Percentiles rank a stretch among this genome's conserved stretches.
phyloP scores from a whole-genome alignment of 2,888 invertebrate genomes.

The Sicus ferrugineus region DNA sequence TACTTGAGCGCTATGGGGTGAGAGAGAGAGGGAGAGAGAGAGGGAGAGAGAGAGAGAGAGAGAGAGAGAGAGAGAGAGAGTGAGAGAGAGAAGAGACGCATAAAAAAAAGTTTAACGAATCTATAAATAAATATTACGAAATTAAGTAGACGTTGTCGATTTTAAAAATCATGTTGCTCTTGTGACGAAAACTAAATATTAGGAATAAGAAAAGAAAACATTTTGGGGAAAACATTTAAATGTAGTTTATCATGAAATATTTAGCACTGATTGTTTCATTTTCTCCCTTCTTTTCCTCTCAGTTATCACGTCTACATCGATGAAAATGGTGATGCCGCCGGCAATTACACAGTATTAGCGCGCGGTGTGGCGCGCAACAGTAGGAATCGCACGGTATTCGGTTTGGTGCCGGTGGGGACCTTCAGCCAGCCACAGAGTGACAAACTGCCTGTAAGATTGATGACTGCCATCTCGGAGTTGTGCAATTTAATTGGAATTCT shows the following conservation, averaged over 20 bases:
- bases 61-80: too few species aligned
- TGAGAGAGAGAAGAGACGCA: too few species aligned
- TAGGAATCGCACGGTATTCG: conserved; percentile 66
- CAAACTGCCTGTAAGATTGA: conserved; percentile 76
- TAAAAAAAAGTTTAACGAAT: too few species aligned
- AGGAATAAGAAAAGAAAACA: too few species aligned
- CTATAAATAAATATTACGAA: too few species aligned
- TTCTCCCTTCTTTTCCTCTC: background rate
- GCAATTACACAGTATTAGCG: conserved; percentile 89
- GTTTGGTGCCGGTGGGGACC: conserved; percentile 81
- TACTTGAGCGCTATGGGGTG: conserved; percentile 89
- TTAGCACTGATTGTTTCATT: background rate
- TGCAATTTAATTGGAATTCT: background rate
- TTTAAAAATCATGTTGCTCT: too few species aligned
- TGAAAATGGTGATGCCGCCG: conserved; percentile 90
- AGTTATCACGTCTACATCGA: conserved; percentile 94
- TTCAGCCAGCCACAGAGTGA: conserved; percentile 71
- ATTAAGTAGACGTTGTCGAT: too few species aligned
- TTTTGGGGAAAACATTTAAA: background rate
- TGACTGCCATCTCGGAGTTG: background rate
- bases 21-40: conserved; percentile 52
- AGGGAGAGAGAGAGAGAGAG: too few species aligned
- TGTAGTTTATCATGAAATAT: background rate
- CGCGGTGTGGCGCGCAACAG: conserved; percentile 62
- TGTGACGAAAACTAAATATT: too few species aligned